Base-by-base conservation (phyloP, 2,888 invertebrate genomes). In the Cataglyphis rosenhaueri region DNA sequence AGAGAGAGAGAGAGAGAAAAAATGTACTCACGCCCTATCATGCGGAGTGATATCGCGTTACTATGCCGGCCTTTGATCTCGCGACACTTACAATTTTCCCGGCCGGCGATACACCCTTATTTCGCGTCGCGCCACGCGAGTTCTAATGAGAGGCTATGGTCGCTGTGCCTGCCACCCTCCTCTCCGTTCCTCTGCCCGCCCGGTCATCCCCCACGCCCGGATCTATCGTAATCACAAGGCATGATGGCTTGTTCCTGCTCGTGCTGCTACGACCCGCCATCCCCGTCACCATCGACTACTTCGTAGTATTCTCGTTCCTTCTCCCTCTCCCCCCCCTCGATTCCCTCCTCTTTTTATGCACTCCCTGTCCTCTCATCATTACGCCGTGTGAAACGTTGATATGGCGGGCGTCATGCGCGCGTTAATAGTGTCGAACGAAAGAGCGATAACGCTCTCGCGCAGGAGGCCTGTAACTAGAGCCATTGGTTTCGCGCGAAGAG, bases 51-150 rank as follows among this genome's bases (percentile, higher is more conserved):
- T 94, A 94, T 94, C 94, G 94, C 94, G 94, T 94, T 94, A 94
- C 94, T 90, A 83, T 85, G 84, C 87, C 89, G 90, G 89, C 92
- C 94, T 94, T 94, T 94, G 94, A 94, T 94, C 94, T 94, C 90
- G 92, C 94, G 94, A 94, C 94, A 94, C 94, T 94, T 94, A 94
- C 94, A 94, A 94, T 94, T 94, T 94, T 92, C 92, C 93, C 91
- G 90, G 92, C 92, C 90, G 92, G 90, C 94, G 94, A 94, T 94
- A 94, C 92, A 93, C 94, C 93, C 93, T 93, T 94, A 94, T 94
- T 94, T 93, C 92, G 91, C 89, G 84, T 91, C 89, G 89, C 90
- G 90, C 90, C 91, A 92, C 92, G 92, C 93, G 93, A 93, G 90
- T 89, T 86, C 91, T 94, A 94, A 94, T 94, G 94, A 94, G 92